These are phyloP conservation scores for Buphagus erythrorhynchus DNA, from an alignment of 2,797 vertebrate genomes.

Conservation along the genomic window DNA sequence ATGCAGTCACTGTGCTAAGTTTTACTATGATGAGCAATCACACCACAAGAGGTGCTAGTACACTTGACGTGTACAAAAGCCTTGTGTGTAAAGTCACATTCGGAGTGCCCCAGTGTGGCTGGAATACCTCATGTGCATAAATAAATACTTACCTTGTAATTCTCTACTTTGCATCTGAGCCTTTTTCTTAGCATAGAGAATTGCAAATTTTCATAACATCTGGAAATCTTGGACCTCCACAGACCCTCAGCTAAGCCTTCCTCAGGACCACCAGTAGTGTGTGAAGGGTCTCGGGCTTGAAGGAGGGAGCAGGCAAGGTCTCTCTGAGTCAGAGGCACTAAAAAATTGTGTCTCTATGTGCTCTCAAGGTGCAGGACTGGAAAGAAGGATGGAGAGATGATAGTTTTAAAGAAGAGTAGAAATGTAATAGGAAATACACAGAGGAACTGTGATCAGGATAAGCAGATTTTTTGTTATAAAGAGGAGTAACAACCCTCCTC, in stretches of 20 bases:
- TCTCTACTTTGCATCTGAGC: not conserved
- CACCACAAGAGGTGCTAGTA: accelerated
- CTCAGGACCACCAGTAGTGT: not conserved
- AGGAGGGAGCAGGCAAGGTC: not conserved
- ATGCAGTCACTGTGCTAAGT: not conserved
- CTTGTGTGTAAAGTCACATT: not conserved
- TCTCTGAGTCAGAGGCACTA: not conserved
- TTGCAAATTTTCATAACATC: not conserved
- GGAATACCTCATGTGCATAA: not conserved
- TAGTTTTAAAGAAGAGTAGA: not conserved
- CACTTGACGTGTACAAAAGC: not conserved
- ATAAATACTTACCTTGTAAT: not conserved
- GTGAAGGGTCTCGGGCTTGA: not conserved
- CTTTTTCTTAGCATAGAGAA: not conserved
- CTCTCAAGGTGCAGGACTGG: not conserved
- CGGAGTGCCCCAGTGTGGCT: accelerated
- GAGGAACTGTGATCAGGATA: not conserved
- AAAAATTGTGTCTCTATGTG: not conserved
- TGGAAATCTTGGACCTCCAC: not conserved
- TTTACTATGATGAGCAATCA: not conserved
- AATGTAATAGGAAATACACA: not conserved
- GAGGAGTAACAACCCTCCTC: not conserved
- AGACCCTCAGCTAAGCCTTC: not conserved
- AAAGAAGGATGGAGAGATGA: not conserved
- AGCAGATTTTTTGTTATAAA: not conserved